These are phyloP conservation scores for Acronicta alni DNA, from an alignment of 2,888 invertebrate genomes.

Conservation along the genomic window DNA sequence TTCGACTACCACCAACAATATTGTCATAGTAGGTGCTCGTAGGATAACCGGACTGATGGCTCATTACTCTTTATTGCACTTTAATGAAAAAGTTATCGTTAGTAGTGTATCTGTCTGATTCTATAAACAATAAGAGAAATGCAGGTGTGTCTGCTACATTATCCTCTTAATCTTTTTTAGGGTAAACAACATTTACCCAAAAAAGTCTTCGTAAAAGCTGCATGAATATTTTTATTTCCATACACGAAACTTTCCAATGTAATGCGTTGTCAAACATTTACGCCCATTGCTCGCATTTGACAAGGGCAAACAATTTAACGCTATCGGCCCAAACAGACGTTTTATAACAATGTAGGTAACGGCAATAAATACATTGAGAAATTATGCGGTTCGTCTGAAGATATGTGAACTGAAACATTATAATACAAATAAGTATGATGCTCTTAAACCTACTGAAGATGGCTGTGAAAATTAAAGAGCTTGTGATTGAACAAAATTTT, in stretches of 20 bases:
- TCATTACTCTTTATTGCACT: too few species aligned
- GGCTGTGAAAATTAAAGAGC: neutral
- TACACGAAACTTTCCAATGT: conserved; percentile 50
- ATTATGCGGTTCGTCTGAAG: conserved; percentile 42
- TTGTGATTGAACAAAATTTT: too few species aligned
- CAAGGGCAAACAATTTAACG: conserved; percentile 73
- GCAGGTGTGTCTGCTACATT: too few species aligned
- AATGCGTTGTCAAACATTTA: conserved; percentile 72
- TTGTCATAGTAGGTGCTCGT: too few species aligned
- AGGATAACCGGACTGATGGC: too few species aligned
- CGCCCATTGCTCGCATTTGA: conserved; percentile 67
- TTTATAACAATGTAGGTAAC: conserved; percentile 60
- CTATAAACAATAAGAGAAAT: too few species aligned
- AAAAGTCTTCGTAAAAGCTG: conserved; percentile 17
- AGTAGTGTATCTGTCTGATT: too few species aligned
- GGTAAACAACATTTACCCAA: neutral
- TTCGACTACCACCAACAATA: too few species aligned
- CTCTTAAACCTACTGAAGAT: neutral
- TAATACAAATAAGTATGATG: conserved; percentile 12
- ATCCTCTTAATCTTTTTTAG: too few species aligned
- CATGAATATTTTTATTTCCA: conserved; percentile 56
- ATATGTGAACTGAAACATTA: conserved; percentile 28
- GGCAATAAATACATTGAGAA: conserved; percentile 63
- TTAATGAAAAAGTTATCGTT: too few species aligned
- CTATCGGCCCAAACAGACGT: conserved; percentile 60